Percentiles rank a stretch among this genome's conserved stretches.
Conservation (phyloP, 2,113 vertebrate species). For the Salvator merianae region DNA sequence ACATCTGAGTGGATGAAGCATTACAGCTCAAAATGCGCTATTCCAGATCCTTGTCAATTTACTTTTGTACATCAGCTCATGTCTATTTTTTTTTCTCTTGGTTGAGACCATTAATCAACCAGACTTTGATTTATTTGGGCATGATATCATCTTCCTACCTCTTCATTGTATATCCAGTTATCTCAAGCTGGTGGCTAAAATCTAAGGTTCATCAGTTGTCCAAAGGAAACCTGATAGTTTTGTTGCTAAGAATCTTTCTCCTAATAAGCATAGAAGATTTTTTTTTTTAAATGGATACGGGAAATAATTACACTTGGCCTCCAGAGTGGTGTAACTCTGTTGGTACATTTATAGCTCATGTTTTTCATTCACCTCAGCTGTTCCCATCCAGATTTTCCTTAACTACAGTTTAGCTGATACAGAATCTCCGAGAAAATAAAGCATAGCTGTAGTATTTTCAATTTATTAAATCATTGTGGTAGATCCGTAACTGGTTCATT, state of each 20-base stretch:
- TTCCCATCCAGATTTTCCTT: not conserved
- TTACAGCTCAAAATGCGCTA: not conserved
- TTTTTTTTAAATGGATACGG: too few relatives aligned
- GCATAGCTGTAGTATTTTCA: not conserved
- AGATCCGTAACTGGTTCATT: too few relatives aligned
- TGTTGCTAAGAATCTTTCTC: not conserved
- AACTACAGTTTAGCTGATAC: not conserved
- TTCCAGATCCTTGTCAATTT: slow-evolving; percentile 41
- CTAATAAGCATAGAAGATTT: too few relatives aligned
- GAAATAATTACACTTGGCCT: not conserved
- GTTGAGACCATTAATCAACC: too few relatives aligned
- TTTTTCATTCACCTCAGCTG: not conserved
- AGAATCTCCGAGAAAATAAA: not conserved
- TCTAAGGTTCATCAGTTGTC: not conserved
- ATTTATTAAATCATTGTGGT: too few relatives aligned
- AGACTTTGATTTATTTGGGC: too few relatives aligned
- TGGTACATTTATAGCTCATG: not conserved
- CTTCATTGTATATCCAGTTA: too few relatives aligned
- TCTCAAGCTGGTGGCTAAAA: not conserved
- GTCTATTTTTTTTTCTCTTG: slow-evolving; percentile 10
- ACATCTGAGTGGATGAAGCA: not conserved
- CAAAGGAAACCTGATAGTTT: too few relatives aligned
- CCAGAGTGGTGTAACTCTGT: not conserved
- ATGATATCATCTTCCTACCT: too few relatives aligned
- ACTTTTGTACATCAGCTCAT: slow-evolving; percentile 41